Conservation (phyloP, 1,140 invertebrate genomes). For the Drosophila lacteicornis region DNA sequence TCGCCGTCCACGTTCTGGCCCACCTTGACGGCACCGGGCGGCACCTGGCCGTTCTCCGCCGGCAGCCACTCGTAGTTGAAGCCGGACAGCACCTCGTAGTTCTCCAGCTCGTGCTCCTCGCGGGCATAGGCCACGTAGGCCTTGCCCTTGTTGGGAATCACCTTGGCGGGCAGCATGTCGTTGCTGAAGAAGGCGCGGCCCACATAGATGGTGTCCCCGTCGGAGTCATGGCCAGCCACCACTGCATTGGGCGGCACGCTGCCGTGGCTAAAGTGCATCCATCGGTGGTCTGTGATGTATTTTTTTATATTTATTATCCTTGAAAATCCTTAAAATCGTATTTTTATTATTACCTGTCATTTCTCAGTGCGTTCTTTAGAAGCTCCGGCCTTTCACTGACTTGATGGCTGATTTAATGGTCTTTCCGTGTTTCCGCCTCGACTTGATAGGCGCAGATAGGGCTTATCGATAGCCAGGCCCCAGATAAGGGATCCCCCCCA, state of each 20-base stretch:
- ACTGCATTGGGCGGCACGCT: slow-evolving; percentile 86
- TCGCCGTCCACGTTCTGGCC: slow-evolving; percentile 88
- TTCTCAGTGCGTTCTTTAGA: slow-evolving; percentile 23
- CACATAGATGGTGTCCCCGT: slow-evolving; percentile 90
- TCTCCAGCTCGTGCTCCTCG: slow-evolving; percentile 66
- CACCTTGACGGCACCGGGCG: slow-evolving; percentile 86
- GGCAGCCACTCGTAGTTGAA: slow-evolving; percentile 86
- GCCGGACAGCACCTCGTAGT: slow-evolving; percentile 85
- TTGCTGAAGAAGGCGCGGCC: slow-evolving; percentile 90
- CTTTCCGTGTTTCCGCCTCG: slow-evolving; percentile 88
- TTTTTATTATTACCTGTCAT: slow-evolving; percentile 84
- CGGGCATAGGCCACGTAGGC: slow-evolving; percentile 74
- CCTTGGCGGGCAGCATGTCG: slow-evolving; percentile 91
- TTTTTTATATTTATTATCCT: no score
- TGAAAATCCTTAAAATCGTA: no score
- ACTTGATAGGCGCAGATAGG: slow-evolving; percentile 7
- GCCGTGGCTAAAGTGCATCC: slow-evolving; percentile 66
- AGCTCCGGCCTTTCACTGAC: slow-evolving; percentile 19
- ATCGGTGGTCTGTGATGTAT: slow-evolving; percentile 53
- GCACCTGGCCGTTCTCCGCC: slow-evolving; percentile 85
- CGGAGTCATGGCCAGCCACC: slow-evolving; percentile 89
- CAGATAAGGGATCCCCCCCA: slow-evolving; percentile 86
- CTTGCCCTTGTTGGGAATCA: slow-evolving; percentile 87
- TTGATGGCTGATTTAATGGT: slow-evolving; percentile 84
- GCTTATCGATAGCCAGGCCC: slow-evolving; percentile 89